Conservation (phyloP, 2,888 invertebrate species). For the Alloscopus bannaensis region DNA sequence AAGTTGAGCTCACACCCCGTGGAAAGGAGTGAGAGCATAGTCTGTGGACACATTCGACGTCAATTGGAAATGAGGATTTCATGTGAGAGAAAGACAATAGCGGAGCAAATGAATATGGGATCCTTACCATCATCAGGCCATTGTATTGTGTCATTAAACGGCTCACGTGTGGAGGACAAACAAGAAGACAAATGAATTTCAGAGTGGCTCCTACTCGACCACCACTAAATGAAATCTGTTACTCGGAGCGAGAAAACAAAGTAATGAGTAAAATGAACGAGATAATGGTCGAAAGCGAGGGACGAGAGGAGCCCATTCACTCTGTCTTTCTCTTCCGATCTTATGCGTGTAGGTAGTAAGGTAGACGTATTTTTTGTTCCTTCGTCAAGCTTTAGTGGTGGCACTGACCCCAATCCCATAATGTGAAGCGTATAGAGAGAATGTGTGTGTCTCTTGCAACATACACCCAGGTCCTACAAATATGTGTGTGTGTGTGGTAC, state of each 20-base stretch:
- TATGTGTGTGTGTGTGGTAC: conserved; percentile 33
- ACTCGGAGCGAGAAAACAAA: conserved; percentile 18
- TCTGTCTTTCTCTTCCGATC: background rate
- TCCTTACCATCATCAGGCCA: no score
- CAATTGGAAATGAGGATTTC: no score
- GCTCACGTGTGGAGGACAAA: background rate
- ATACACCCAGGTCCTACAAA: conserved; percentile 1
- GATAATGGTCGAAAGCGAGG: conserved; percentile 34
- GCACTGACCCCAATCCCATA: conserved; percentile 52
- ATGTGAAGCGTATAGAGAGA: conserved; percentile 26
- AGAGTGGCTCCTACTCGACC: background rate
- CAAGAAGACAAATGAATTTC: background rate
- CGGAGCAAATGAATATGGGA: no score
- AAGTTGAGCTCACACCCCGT: no score
- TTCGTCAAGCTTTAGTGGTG: conserved; percentile 47
- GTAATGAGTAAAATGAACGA: conserved; percentile 49
- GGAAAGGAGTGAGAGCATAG: no score
- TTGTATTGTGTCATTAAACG: no score
- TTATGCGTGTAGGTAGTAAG: no score
- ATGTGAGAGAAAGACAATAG: no score
- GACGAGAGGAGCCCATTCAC: conserved; percentile 4
- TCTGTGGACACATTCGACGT: no score
- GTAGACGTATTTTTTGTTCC: no score
- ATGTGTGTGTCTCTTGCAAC: background rate
- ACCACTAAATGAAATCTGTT: conserved; percentile 6